Evolutionary conservation across 2,113 vertebrate genomes (phyloP).

Genomic region (Struthidea cinerea): DNA sequence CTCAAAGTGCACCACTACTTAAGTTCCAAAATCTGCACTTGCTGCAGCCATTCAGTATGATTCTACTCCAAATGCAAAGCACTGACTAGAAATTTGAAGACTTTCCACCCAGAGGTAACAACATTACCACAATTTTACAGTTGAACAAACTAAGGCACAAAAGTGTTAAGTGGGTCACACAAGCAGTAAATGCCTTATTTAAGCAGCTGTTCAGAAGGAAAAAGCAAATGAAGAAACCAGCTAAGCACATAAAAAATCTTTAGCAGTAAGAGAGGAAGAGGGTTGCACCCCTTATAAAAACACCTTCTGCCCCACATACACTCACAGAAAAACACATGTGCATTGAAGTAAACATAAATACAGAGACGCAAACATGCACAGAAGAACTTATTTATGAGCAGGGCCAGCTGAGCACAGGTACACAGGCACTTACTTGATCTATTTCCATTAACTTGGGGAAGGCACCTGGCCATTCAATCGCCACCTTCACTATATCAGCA

Average conservation of each 20-base stretch:
- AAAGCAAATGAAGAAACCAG: not conserved
- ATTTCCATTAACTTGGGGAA: conserved; percentile 98
- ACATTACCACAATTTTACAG: not conserved
- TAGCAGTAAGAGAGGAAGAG: not conserved
- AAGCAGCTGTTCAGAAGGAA: not conserved
- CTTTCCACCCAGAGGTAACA: not conserved
- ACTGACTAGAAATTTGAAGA: not conserved
- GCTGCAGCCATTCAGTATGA: not conserved
- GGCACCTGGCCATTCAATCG: conserved; percentile 94
- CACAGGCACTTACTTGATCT: conserved; percentile 85
- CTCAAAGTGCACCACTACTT: not conserved
- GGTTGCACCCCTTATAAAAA: not conserved
- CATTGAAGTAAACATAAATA: not conserved
- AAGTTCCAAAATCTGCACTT: not conserved
- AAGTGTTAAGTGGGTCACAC: not conserved
- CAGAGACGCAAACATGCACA: not conserved
- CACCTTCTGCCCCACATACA: not conserved
- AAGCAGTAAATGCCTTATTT: not conserved
- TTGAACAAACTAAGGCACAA: not conserved
- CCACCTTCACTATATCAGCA: conserved; percentile 95
- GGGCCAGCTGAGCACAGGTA: not conserved
- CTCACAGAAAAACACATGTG: not conserved
- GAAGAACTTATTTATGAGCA: not conserved
- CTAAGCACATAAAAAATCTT: not conserved
- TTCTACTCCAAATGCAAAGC: not conserved